These are phyloP conservation scores for Rhopalosiphum maidis DNA, from an alignment of 1,140 invertebrate species.

Conservation along the genomic window DNA sequence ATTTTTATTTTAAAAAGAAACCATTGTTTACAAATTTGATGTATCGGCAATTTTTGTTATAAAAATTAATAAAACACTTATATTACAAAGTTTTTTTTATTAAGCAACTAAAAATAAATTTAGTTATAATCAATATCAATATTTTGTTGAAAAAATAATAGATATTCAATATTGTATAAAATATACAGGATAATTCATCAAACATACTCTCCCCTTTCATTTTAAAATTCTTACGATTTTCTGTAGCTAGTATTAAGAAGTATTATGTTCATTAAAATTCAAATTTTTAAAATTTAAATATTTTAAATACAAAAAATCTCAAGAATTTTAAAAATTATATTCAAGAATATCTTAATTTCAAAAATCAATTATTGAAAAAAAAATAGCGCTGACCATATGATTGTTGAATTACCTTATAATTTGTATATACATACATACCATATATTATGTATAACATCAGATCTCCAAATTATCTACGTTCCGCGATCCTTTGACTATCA, in stretches of 20 bases:
- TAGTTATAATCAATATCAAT: background rate
- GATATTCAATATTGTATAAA: background rate
- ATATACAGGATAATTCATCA: background rate
- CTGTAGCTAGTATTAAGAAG: background rate
- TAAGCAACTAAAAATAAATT: background rate
- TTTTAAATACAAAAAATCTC: background rate
- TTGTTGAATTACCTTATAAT: too few species aligned
- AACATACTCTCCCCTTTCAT: background rate
- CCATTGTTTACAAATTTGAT: background rate
- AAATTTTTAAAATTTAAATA: too few species aligned
- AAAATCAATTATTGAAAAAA: background rate
- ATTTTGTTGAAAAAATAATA: background rate
- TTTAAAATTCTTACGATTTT: background rate
- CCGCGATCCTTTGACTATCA: background rate
- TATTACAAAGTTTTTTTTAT: background rate
- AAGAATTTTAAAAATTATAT: background rate
- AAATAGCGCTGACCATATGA: background rate
- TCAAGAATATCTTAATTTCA: too few species aligned
- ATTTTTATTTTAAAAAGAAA: constrained; percentile 18
- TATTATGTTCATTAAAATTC: background rate
- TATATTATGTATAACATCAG: too few species aligned
- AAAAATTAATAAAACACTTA: constrained; percentile 26
- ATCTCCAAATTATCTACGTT: too few species aligned
- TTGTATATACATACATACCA: too few species aligned
- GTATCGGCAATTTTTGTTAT: background rate